A percentile compares a stretch with the other conserved stretches of the same genome.
phyloP scores from a whole-genome alignment of 2,797 vertebrate genomes.

The Bovichtus diacanthus region DNA sequence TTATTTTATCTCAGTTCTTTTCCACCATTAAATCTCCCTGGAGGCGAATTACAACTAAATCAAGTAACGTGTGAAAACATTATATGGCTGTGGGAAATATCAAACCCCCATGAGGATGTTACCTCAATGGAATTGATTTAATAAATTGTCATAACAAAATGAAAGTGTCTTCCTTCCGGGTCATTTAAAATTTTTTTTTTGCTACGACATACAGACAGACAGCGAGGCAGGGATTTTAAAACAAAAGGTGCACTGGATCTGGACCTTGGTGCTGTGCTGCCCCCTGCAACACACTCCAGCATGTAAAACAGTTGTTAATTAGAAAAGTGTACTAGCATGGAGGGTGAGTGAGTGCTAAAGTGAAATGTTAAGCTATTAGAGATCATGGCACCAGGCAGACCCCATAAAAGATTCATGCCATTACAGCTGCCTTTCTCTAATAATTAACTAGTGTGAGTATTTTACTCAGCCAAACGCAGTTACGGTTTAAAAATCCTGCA shows the following conservation, averaged over 20 bases:
- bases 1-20: slow-evolving; percentile 39
- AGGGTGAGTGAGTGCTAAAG: slow-evolving; percentile 67
- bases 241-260: background rate
- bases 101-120: slow-evolving; percentile 17
- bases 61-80: slow-evolving; percentile 37
- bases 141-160: slow-evolving; percentile 22
- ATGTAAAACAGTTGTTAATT: slow-evolving; percentile 71
- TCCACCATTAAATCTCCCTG: slow-evolving; percentile 48
- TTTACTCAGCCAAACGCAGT: slow-evolving; percentile 80
- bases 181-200: slow-evolving; percentile 15
- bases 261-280: slow-evolving; percentile 3
- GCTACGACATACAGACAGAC: background rate
- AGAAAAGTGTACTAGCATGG: slow-evolving; percentile 47
- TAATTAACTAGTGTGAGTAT: slow-evolving; percentile 84
- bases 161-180: background rate
- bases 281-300: slow-evolving; percentile 23
- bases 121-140: background rate
- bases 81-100: slow-evolving; percentile 26
- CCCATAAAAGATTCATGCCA: slow-evolving; percentile 81
- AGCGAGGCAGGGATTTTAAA: slow-evolving; percentile 14
- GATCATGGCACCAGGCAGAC: slow-evolving; percentile 67
- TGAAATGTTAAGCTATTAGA: slow-evolving; percentile 82
- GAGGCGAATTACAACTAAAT: slow-evolving; percentile 50
- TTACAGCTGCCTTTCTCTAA: slow-evolving; percentile 72
- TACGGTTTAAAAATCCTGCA: slow-evolving; percentile 74